Evolutionary conservation across 2,797 vertebrate genomes (phyloP).

Genomic region (Ambastaia sidthimunki): DNA sequence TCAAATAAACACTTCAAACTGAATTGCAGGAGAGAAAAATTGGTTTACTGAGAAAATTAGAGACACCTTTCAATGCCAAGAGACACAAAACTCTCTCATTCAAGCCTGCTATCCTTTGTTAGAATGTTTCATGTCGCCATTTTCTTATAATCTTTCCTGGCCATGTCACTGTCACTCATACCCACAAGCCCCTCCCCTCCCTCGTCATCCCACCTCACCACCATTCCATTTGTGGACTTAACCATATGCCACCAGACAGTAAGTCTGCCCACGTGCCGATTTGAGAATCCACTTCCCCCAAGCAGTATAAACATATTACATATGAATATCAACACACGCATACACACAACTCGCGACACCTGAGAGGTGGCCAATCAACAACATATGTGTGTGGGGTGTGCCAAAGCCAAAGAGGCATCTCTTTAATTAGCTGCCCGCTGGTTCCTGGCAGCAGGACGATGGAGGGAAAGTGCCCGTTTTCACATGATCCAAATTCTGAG

Average conservation of each 20-base stretch:
- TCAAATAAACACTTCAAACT: slow-evolving; percentile 9
- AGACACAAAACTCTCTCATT: neutral
- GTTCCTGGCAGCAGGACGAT: slow-evolving; percentile 52
- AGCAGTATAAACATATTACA: slow-evolving; percentile 53
- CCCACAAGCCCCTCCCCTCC: slow-evolving; percentile 37
- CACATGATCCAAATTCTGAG: slow-evolving; percentile 58
- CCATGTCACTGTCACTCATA: slow-evolving; percentile 14
- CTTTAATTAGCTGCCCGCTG: slow-evolving; percentile 81
- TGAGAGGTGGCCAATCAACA: slow-evolving; percentile 84
- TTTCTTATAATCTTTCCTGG: slow-evolving; percentile 1
- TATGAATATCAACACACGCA: slow-evolving; percentile 62
- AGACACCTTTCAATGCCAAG: neutral
- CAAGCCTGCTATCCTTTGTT: neutral
- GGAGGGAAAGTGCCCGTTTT: slow-evolving; percentile 49
- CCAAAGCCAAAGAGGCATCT: slow-evolving; percentile 76
- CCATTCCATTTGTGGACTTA: slow-evolving; percentile 31
- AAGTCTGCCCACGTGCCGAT: slow-evolving; percentile 38
- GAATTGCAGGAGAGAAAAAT: neutral
- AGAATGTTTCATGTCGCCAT: slow-evolving; percentile 10
- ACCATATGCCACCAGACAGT: slow-evolving; percentile 53
- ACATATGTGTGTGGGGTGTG: slow-evolving; percentile 86
- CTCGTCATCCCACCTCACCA: slow-evolving; percentile 8
- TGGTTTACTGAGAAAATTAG: slow-evolving; percentile 6
- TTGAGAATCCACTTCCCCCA: slow-evolving; percentile 35
- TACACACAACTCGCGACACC: slow-evolving; percentile 70